A percentile compares a stretch with the other conserved stretches of the same genome.
Conservation (phyloP, 2,113 vertebrate species). For the Chlorodrepanis virens region DNA sequence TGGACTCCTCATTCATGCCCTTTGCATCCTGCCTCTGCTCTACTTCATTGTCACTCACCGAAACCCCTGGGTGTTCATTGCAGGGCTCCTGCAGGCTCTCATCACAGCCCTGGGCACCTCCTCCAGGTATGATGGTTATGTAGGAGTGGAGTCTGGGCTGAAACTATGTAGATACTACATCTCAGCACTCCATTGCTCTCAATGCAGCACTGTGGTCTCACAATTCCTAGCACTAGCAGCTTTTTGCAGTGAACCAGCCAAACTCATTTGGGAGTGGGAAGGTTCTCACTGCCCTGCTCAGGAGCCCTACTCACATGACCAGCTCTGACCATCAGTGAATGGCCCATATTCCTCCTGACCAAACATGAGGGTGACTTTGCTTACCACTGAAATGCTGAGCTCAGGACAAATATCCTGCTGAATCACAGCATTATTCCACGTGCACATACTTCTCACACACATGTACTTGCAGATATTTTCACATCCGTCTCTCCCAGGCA, state of each 20-base stretch:
- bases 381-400: not conserved
- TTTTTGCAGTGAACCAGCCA: not conserved
- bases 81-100: constrained; percentile 90
- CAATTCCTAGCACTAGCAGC: not conserved
- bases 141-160: not conserved
- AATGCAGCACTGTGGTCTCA: not conserved
- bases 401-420: not conserved
- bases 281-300: not conserved
- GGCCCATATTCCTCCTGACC: not conserved
- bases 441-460: not conserved
- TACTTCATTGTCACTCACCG: constrained; percentile 90
- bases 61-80: constrained; percentile 90
- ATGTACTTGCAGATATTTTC: not conserved
- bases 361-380: not conserved
- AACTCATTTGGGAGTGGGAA: not conserved
- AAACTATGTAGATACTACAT: not conserved
- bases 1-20: constrained; percentile 90
- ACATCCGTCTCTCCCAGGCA: not conserved
- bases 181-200: not conserved
- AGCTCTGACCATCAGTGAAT: not conserved
- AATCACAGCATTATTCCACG: not conserved
- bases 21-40: constrained; percentile 88
- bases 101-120: constrained; percentile 95
- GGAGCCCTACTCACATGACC: not conserved
- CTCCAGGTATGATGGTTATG: constrained; percentile 79